Evolutionary conservation across 2,113 vertebrate genomes (phyloP), one percentile per base, ranked within the genome.

Genomic region (Anseranas semipalmata): DNA sequence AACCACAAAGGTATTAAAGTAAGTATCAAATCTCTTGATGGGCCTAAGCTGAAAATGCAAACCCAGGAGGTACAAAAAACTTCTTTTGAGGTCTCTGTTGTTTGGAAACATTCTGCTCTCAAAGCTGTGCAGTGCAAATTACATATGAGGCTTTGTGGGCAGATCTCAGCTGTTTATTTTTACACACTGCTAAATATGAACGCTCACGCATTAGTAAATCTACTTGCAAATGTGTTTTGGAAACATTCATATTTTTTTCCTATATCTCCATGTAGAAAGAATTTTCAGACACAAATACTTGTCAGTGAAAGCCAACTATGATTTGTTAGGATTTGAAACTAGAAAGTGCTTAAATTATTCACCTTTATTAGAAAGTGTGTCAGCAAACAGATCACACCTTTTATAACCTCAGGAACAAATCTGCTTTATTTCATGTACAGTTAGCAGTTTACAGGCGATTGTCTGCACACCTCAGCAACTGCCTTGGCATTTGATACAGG

Each of bases 81-180:
- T 90, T 52, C 8, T 76, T 77, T 3, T 89, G 80, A 92, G 84
- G 80, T 79, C 65, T 81, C 58, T 58, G 41, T 75, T 94, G 90
- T 92, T 90, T 91, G 80, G 53, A 91, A 93, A 94, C 70, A 87
- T 73, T 78, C 48, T 87, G 17, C 53, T 92, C 39, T 72, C 73
- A 90, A 60, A 92, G 83, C 80, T 50, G 53, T 41, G 52, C 39
- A 71, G 27, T 58, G 45, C 32, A 89, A 89, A 93, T 35, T 72
- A 77, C 66, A 7, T 50, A 52, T 75, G 58, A 9, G 25, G 62
- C 89, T 93, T 94, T 93, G 86, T 95, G 86, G 95, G 86, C 73
- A 95, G 89, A 95, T 91, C 67, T 93, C 58, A 92, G 82, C 66
- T 91, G 85, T 87, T 94, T 96, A 96, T 95, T 94, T 97, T 96